phyloP scores from a whole-genome alignment of 2,797 vertebrate genomes.

The Alfaro cultratus region DNA sequence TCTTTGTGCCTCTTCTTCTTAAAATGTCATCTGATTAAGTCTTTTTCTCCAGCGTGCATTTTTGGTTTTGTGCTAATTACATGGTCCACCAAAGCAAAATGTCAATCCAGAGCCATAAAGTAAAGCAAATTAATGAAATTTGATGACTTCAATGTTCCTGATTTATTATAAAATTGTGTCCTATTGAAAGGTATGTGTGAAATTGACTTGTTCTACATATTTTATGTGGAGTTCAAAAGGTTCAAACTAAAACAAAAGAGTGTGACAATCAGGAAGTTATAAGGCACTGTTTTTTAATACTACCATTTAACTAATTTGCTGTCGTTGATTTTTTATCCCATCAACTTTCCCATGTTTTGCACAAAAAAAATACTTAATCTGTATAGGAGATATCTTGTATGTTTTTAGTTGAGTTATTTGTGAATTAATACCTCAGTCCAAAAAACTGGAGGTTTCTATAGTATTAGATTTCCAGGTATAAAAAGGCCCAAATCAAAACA shows the following conservation, averaged over 20 bases:
- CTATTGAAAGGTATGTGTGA: background rate
- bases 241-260: background rate
- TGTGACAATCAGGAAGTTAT: background rate
- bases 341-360: background rate
- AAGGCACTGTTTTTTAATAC: background rate
- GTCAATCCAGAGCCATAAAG: background rate
- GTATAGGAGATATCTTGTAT: too few relatives aligned
- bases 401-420: background rate
- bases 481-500: background rate
- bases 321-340: background rate
- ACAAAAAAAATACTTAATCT: background rate
- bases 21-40: conserved; percentile 3
- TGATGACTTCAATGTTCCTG: background rate
- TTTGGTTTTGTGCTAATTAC: background rate
- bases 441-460: background rate
- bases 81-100: conserved; percentile 3
- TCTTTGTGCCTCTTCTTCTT: background rate
- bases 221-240: too few relatives aligned
- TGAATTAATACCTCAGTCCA: background rate
- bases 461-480: background rate
- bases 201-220: background rate
- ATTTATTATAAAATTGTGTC: background rate
- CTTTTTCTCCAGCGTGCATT: background rate
- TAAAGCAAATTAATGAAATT: background rate
- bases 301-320: too few relatives aligned